Evolutionary conservation across 2,113 vertebrate species (phyloP).

Genomic region (Carollia perspicillata): DNA sequence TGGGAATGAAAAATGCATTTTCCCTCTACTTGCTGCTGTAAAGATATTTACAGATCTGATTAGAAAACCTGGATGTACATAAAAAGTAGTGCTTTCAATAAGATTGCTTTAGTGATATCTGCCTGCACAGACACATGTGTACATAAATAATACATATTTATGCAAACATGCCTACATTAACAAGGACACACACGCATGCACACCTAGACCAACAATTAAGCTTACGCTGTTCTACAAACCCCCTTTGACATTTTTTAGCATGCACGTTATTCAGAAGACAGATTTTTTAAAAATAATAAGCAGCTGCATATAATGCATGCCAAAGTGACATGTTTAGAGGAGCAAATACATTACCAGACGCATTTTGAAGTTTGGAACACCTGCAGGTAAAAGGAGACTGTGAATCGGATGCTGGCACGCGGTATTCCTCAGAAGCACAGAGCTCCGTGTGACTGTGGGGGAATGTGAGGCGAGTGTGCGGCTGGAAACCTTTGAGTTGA

Average conservation of each 20-base stretch:
- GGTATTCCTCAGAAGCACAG: constrained; percentile 66
- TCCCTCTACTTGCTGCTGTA: constrained; percentile 44
- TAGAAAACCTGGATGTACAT: constrained; percentile 35
- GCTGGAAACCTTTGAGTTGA: constrained; percentile 78
- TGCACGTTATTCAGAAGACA: constrained; percentile 76
- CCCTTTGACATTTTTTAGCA: constrained; percentile 58
- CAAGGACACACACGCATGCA: constrained; percentile 10
- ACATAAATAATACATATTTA: constrained; percentile 56
- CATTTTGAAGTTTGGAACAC: constrained; percentile 83
- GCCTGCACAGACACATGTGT: constrained; percentile 23
- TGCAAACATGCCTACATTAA: constrained; percentile 4
- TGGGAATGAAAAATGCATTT: constrained; percentile 21
- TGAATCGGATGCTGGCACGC: constrained; percentile 45
- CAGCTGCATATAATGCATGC: constrained; percentile 40
- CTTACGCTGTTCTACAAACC: constrained; percentile 57
- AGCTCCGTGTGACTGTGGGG: constrained; percentile 63
- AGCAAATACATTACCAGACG: constrained; percentile 84
- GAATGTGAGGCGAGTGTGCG: constrained; percentile 61
- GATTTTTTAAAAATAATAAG: constrained; percentile 28
- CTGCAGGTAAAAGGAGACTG: constrained; percentile 73
- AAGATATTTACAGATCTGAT: constrained; percentile 45
- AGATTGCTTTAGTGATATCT: constrained; percentile 50
- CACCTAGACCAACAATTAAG: constrained; percentile 51
- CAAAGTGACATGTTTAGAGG: constrained; percentile 30
- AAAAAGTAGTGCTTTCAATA: constrained; percentile 63